Evolutionary conservation across 2,113 vertebrate genomes (phyloP).

Genomic region (Martes martes): DNA sequence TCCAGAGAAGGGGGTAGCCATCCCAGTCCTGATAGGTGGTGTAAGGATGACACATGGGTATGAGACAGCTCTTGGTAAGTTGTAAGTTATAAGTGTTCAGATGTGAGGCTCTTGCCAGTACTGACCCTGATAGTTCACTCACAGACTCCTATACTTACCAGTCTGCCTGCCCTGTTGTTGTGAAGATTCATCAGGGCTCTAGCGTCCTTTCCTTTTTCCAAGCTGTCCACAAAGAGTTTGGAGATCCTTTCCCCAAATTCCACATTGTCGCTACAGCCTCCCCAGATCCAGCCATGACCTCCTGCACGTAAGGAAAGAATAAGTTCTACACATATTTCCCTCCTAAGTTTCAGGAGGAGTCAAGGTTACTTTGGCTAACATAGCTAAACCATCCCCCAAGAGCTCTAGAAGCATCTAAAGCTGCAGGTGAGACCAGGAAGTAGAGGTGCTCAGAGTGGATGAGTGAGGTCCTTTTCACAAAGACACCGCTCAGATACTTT

Average conservation of each 20-base stretch:
- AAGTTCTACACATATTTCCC: background rate
- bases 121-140: background rate
- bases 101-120: background rate
- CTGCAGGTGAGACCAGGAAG: background rate
- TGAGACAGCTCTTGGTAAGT: background rate
- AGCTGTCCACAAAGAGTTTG: constrained; percentile 94
- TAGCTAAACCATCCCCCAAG: background rate
- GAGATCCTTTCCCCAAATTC: constrained; percentile 96
- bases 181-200: constrained; percentile 95
- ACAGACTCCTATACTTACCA: constrained; percentile 83
- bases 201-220: constrained; percentile 93
- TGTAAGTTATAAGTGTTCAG: background rate
- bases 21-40: background rate
- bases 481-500: background rate
- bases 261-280: constrained; percentile 96
- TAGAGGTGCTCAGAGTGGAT: background rate
- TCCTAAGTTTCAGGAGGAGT: background rate
- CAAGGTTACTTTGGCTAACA: background rate
- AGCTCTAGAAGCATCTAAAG: background rate
- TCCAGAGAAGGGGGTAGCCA: background rate
- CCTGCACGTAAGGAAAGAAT: constrained; percentile 80
- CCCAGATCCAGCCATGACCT: constrained; percentile 97
- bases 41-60: background rate
- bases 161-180: constrained; percentile 95
- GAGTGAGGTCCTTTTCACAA: background rate